These are phyloP conservation scores for Drosophila tsacasi DNA, from an alignment of 1,140 invertebrate species.

Conservation along the genomic window DNA sequence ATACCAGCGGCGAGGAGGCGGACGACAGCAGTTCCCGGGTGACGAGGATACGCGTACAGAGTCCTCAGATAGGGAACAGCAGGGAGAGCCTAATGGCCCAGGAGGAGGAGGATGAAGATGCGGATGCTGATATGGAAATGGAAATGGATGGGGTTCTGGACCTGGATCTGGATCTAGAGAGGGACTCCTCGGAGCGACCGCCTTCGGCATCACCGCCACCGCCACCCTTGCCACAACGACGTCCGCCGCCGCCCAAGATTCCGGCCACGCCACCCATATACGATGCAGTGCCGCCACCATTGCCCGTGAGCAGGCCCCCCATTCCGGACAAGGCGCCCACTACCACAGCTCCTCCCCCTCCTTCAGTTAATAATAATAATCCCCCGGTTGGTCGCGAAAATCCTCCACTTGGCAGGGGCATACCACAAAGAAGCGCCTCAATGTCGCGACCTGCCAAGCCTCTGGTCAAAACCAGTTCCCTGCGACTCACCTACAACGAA, in stretches of 20 bases:
- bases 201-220: slow-evolving; percentile 63
- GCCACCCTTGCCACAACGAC: slow-evolving; percentile 65
- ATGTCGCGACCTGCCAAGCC: slow-evolving; percentile 71
- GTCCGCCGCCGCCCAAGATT: slow-evolving; percentile 33
- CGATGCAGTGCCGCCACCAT: slow-evolving; percentile 62
- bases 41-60: slow-evolving; percentile 60
- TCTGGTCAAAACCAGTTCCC: slow-evolving; percentile 76
- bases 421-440: slow-evolving; percentile 66
- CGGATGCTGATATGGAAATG: background rate
- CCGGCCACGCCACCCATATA: slow-evolving; percentile 50
- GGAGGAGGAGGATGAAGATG: slow-evolving; percentile 47
- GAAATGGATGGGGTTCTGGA: slow-evolving; percentile 1
- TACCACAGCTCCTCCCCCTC: background rate
- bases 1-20: slow-evolving; percentile 43
- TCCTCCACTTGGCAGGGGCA: background rate
- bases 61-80: slow-evolving; percentile 67
- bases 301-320: slow-evolving; percentile 55
- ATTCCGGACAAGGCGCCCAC: background rate
- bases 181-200: slow-evolving; percentile 48
- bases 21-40: slow-evolving; percentile 69
- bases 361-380: background rate
- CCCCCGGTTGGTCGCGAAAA: background rate
- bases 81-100: slow-evolving; percentile 70
- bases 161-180: background rate
- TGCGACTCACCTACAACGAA: slow-evolving; percentile 77